Percentiles rank a stretch among this genome's conserved stretches.
Evolutionary conservation across 2,113 vertebrate genomes (phyloP).

Genomic region (Nettapus auritus): DNA sequence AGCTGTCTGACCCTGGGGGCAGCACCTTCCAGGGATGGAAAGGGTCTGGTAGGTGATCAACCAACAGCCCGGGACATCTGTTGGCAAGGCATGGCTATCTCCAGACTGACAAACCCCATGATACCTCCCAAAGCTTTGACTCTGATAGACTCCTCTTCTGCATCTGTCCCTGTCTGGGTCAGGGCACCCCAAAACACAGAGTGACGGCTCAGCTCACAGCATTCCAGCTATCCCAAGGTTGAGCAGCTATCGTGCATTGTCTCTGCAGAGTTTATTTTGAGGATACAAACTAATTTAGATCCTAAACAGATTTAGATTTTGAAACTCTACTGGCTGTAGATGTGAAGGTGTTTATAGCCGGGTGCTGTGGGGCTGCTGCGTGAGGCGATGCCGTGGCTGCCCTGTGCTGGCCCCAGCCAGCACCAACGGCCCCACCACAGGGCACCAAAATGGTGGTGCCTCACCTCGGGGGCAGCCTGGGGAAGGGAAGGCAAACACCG

Average conservation of each 20-base stretch:
- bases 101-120: neutral
- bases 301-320: neutral
- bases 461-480: accelerated
- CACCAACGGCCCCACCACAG: neutral
- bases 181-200: neutral
- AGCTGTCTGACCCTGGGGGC: neutral
- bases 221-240: neutral
- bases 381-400: neutral
- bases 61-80: neutral
- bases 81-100: neutral
- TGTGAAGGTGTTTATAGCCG: accelerated
- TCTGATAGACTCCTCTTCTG: neutral
- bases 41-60: neutral
- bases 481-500: neutral
- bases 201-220: neutral
- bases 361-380: neutral
- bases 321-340: neutral
- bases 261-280: neutral
- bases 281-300: neutral
- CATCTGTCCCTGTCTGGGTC: no score
- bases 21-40: neutral
- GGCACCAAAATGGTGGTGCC: accelerated
- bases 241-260: neutral
- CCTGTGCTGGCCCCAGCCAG: neutral
- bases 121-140: neutral